A percentile compares a stretch with the other conserved stretches of the same genome.
Conservation (phyloP, 1,140 invertebrate species). For the Bactericera cockerelli region DNA sequence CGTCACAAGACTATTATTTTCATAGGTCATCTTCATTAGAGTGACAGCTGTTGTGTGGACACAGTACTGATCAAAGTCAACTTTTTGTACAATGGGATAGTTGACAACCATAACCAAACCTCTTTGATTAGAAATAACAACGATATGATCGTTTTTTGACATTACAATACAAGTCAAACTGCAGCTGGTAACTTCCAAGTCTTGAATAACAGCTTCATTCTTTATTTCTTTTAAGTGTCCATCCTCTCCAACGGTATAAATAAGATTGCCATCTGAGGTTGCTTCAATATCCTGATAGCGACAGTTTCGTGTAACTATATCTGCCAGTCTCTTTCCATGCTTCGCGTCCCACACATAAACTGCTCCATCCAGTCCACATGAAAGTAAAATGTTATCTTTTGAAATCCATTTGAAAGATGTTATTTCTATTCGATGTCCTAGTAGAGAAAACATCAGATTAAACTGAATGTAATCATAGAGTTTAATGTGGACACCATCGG, state of each 20-base stretch:
- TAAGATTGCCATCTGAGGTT: conserved; percentile 44
- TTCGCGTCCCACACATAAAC: conserved; percentile 79
- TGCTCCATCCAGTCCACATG: conserved; percentile 70
- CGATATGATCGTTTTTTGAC: background rate
- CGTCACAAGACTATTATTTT: background rate
- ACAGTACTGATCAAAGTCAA: background rate
- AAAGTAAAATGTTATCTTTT: conserved; percentile 57
- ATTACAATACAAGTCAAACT: background rate
- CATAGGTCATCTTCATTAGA: background rate
- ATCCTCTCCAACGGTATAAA: conserved; percentile 59
- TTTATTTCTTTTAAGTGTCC: conserved; percentile 59
- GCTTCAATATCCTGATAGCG: conserved; percentile 42
- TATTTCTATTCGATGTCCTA: conserved; percentile 28
- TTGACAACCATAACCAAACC: background rate
- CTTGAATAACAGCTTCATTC: conserved; percentile 16
- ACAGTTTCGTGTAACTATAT: conserved; percentile 56
- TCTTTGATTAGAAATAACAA: background rate
- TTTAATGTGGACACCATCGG: background rate
- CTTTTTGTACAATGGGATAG: background rate
- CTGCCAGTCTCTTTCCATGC: conserved; percentile 47
- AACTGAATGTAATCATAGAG: background rate
- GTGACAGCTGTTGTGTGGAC: conserved; percentile 1
- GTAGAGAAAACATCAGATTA: background rate
- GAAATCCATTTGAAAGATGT: conserved; percentile 53
- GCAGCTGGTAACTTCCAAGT: background rate